Percentiles rank a stretch among this genome's conserved stretches.
phyloP scores from a whole-genome alignment of 2,888 invertebrate genomes.

The Cerastis rubricosa region DNA sequence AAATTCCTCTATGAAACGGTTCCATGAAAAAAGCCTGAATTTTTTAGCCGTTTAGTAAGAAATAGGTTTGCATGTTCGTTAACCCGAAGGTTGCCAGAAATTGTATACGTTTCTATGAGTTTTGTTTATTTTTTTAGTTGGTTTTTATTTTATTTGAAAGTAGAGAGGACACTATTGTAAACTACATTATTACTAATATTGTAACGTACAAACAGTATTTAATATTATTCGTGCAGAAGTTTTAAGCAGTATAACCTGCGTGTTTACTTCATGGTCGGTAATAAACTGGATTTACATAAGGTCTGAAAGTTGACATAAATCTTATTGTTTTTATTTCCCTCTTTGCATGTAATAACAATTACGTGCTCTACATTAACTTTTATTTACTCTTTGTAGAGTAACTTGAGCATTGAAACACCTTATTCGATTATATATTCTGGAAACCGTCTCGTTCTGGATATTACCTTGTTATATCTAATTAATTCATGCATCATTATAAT shows the following conservation, averaged over 20 bases:
- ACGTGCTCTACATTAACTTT: constrained; percentile 18
- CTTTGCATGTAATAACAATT: constrained; percentile 51
- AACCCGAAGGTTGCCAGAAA: background rate
- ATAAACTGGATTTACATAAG: constrained; percentile 64
- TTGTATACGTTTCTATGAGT: background rate
- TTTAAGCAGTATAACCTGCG: constrained; percentile 45
- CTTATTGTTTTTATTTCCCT: constrained; percentile 59
- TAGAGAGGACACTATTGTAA: background rate
- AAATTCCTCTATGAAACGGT: background rate
- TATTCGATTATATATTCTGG: background rate
- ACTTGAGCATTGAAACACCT: background rate
- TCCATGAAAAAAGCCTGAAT: background rate
- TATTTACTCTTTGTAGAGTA: constrained; percentile 16
- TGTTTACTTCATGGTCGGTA: constrained; percentile 60
- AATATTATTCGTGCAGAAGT: constrained; percentile 41
- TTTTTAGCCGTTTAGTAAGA: background rate
- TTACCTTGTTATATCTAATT: background rate
- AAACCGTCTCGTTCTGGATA: background rate
- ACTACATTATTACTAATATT: background rate
- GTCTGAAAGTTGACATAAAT: constrained; percentile 61
- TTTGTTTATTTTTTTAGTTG: background rate
- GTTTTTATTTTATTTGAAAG: background rate
- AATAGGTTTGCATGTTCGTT: background rate
- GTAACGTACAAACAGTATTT: constrained; percentile 19
- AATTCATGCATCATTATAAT: too few relatives aligned